phyloP scores from a whole-genome alignment of 1,140 invertebrate species.

The Neodiprion pinetum region DNA sequence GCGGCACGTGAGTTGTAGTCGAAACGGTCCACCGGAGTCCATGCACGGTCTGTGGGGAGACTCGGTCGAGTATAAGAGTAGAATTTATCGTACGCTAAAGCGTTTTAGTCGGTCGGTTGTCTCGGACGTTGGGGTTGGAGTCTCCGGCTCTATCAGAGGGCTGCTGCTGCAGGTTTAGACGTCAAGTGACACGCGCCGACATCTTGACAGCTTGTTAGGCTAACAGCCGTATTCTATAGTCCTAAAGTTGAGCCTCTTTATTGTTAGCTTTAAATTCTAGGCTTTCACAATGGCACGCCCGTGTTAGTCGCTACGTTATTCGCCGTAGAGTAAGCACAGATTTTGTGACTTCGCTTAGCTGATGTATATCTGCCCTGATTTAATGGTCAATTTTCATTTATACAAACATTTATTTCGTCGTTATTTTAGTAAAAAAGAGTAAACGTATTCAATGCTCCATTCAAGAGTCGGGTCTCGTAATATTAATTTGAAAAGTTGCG shows the following conservation, averaged over 20 bases:
- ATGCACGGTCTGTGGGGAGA: not conserved
- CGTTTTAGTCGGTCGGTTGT: not conserved
- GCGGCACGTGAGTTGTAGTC: constrained; percentile 51
- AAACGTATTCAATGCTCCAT: no score
- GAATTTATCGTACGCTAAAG: not conserved
- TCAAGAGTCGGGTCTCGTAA: no score
- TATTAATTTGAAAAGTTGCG: no score
- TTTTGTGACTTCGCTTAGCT: no score
- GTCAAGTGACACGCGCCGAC: constrained; percentile 54
- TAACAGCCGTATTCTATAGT: constrained; percentile 39
- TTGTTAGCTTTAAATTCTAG: not conserved
- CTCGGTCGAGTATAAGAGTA: not conserved
- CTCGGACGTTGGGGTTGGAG: constrained; percentile 1
- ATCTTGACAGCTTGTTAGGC: constrained; percentile 60
- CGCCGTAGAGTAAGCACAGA: no score
- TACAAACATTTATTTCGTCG: no score
- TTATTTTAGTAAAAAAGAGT: no score
- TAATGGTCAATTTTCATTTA: no score
- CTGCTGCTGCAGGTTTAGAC: constrained; percentile 35
- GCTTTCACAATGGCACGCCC: no score
- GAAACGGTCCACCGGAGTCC: not conserved
- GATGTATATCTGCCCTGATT: no score
- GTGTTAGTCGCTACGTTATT: no score
- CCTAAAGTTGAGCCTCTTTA: constrained; percentile 21
- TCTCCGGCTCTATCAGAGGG: not conserved